These are phyloP conservation scores for Globodera ellingtonae DNA, from an alignment of 1,140 invertebrate species.

Conservation along the genomic window DNA sequence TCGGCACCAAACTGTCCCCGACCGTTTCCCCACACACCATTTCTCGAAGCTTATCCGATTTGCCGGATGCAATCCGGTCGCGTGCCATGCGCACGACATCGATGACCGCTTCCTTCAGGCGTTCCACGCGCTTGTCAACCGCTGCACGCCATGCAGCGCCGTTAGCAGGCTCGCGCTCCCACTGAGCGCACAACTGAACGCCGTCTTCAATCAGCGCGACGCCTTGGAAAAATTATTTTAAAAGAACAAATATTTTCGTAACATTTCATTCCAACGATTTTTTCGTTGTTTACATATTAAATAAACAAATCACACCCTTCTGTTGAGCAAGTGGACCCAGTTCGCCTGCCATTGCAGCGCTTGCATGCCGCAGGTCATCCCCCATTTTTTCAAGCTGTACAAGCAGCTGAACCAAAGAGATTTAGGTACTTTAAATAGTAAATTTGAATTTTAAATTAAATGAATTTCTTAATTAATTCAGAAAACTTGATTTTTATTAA, in stretches of 20 bases:
- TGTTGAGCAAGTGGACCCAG: conserved; percentile 56
- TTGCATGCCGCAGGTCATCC: conserved; percentile 48
- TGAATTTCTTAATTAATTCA: too few relatives aligned
- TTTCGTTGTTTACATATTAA: neutral
- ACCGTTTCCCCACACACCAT: conserved; percentile 11
- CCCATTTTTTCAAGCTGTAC: conserved; percentile 59
- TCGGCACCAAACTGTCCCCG: too few relatives aligned
- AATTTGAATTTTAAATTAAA: too few relatives aligned
- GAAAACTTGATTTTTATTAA: too few relatives aligned
- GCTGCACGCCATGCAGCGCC: neutral
- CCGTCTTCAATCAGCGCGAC: conserved; percentile 58
- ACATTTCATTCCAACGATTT: neutral
- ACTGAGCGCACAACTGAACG: conserved; percentile 30
- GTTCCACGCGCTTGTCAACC: conserved; percentile 37
- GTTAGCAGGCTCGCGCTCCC: neutral
- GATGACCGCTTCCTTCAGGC: conserved; percentile 44
- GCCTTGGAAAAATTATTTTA: neutral
- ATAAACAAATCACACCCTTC: conserved; percentile 23
- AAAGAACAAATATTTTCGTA: conserved; percentile 29
- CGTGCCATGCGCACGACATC: conserved; percentile 56
- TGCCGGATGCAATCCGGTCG: conserved; percentile 30
- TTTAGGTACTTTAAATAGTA: too few relatives aligned
- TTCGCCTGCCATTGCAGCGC: conserved; percentile 60
- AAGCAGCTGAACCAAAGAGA: conserved; percentile 45
- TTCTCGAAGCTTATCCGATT: conserved; percentile 37